Conservation (phyloP, 2,797 vertebrate genomes). For the Tarsius wallacei region DNA sequence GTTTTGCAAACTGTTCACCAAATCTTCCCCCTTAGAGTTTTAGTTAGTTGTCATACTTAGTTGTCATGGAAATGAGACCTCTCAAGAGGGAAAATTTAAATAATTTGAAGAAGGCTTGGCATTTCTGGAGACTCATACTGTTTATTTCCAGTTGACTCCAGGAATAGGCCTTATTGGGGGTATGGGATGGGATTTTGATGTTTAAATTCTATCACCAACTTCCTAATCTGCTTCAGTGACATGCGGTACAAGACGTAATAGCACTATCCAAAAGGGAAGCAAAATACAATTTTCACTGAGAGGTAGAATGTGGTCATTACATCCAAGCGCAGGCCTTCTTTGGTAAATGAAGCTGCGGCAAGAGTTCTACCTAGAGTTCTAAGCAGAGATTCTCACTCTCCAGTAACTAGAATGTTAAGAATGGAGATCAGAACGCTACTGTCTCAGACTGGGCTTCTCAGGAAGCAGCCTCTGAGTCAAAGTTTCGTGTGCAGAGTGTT, state of each 20-base stretch:
- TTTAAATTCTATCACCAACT: constrained; percentile 62
- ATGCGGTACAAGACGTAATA: constrained; percentile 56
- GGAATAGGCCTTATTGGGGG: constrained; percentile 57
- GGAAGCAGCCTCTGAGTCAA: not conserved
- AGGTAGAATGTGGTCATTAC: constrained; percentile 60
- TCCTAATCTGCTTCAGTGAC: constrained; percentile 61
- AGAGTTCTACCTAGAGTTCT: constrained; percentile 47
- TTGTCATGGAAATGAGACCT: constrained; percentile 77
- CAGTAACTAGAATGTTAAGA: constrained; percentile 14
- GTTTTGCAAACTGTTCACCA: constrained; percentile 63
- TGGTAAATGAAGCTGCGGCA: constrained; percentile 1
- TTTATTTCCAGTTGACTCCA: constrained; percentile 59
- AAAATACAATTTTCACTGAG: constrained; percentile 72
- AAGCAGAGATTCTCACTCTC: not conserved
- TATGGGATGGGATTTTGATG: constrained; percentile 51
- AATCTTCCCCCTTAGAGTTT: constrained; percentile 37
- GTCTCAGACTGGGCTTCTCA: not conserved
- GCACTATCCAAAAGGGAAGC: constrained; percentile 64
- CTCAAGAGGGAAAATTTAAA: constrained; percentile 76
- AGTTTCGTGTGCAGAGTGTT: not conserved
- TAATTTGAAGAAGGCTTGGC: constrained; percentile 72
- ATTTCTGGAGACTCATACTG: constrained; percentile 62
- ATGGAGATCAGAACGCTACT: not conserved
- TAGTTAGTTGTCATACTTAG: not conserved
- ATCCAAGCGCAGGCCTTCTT: constrained; percentile 22